These are phyloP conservation scores for Dermatemys mawii DNA, from an alignment of 2,113 vertebrate genomes.

Conservation along the genomic window DNA sequence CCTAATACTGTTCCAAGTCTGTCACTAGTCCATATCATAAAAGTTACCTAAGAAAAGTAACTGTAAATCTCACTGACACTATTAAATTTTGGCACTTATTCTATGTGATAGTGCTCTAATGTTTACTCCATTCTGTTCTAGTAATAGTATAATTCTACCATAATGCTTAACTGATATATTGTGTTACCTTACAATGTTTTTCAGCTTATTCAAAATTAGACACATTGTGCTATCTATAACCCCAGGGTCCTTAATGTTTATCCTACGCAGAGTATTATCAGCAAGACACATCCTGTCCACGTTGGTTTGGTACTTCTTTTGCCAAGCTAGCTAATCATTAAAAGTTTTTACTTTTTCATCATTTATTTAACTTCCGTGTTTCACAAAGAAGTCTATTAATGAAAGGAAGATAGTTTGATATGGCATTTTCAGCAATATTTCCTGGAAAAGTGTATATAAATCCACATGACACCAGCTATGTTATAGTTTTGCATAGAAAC, in stretches of 20 bases:
- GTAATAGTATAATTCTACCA: neutral
- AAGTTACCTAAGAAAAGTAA: neutral
- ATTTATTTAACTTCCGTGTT: slow-evolving; percentile 60
- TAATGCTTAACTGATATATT: neutral
- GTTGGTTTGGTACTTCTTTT: neutral
- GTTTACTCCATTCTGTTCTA: neutral
- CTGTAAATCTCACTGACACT: neutral
- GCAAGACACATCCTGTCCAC: neutral
- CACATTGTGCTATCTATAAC: neutral
- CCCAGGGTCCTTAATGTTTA: neutral
- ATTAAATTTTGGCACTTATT: neutral
- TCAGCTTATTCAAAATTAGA: neutral
- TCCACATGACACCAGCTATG: neutral
- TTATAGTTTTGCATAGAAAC: neutral
- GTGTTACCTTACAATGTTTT: neutral
- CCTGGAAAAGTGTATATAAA: slow-evolving; percentile 6
- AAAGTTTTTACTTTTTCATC: slow-evolving; percentile 1
- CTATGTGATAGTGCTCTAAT: neutral
- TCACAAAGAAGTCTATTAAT: slow-evolving; percentile 29
- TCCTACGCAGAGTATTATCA: neutral
- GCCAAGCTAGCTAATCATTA: slow-evolving; percentile 49
- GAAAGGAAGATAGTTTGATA: slow-evolving; percentile 41
- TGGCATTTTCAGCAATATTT: slow-evolving; percentile 30
- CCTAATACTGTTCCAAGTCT: neutral
- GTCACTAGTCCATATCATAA: neutral